Conservation (phyloP, 2,113 vertebrate species). For the Coregonus clupeaformis region DNA sequence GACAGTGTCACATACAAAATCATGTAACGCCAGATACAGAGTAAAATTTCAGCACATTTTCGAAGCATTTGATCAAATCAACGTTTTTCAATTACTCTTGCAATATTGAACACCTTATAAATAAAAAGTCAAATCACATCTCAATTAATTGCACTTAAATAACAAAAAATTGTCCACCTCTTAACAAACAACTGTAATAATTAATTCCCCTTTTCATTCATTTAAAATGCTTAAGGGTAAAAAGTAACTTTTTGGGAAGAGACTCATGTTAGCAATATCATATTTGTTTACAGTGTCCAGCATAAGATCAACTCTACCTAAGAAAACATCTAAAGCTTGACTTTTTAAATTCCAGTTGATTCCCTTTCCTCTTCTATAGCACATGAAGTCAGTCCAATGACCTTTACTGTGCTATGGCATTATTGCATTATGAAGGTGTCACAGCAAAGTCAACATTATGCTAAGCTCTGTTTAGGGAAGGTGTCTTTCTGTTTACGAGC, state of each 20-base stretch:
- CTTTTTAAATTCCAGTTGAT: constrained; percentile 12
- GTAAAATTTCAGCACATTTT: constrained; percentile 12
- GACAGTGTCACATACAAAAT: constrained; percentile 1
- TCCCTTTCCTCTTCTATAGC: constrained; percentile 8
- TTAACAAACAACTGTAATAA: constrained; percentile 3
- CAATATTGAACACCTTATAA: background rate
- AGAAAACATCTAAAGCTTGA: background rate
- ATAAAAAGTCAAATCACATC: background rate
- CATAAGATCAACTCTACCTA: constrained; percentile 8
- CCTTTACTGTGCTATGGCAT: background rate
- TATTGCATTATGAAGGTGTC: constrained; percentile 16
- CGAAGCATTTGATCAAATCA: background rate
- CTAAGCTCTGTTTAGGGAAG: background rate
- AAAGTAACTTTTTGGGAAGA: constrained; percentile 14
- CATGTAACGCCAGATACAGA: constrained; percentile 28
- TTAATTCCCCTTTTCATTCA: background rate
- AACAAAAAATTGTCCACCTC: background rate
- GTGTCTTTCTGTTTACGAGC: background rate
- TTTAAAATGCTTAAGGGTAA: constrained; percentile 22
- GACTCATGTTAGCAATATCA: background rate
- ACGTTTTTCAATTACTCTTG: background rate
- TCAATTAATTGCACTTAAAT: constrained; percentile 62
- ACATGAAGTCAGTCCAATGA: background rate
- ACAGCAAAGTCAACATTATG: constrained; percentile 17
- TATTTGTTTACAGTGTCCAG: constrained; percentile 17